Evolutionary conservation across 23 tunicate genomes (phyloP), one percentile per base, ranked within the genome.

Genomic region (Aplidium turbinatum): DNA sequence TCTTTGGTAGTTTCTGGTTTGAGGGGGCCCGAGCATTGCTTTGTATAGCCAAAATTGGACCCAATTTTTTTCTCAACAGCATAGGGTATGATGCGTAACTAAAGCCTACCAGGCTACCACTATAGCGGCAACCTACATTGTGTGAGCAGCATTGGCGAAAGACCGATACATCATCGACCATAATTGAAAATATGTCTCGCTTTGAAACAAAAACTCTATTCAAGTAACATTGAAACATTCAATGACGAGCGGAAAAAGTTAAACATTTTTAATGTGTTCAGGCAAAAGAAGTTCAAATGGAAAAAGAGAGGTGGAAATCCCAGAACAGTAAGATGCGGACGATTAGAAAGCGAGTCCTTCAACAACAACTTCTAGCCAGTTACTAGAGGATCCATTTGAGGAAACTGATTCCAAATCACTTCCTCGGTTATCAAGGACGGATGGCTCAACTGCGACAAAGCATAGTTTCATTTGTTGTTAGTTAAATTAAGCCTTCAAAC

Each of bases 241-340:
- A 42, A 42, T 42, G 16, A 42, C 11, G 11, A 9, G 50, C 5
- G 20, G 6, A 20, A 54, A 16, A n/a, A n/a, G n/a, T n/a, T n/a
- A n/a, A n/a, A n/a, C n/a, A n/a, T n/a, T n/a, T n/a, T n/a, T 54
- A 29, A 4, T 47, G 25, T 16, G 55, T 69, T 0, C 61, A 88
- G 96, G 87, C 75, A 13, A 40, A 81, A 45, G 80, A 76, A 50
- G 72, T 42, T 30, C 96, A 88, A 50, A 40, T 31, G 42, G 96
- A 88, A 39, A 70, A 82, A 55, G 88, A 88, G 28, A 57, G 77
- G 50, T 88, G 96, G 96, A 75, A 77, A 38, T 36, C 39, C 7
- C 57, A 76, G 3, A 82, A 81, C 70, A 68, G 35, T 1, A 87
- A 73, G 33, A 80, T 66, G 75, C 35, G 96, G 25, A 55, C 63